Conservation (phyloP, 2,113 vertebrate genomes). For the Hypomesus transpacificus region DNA sequence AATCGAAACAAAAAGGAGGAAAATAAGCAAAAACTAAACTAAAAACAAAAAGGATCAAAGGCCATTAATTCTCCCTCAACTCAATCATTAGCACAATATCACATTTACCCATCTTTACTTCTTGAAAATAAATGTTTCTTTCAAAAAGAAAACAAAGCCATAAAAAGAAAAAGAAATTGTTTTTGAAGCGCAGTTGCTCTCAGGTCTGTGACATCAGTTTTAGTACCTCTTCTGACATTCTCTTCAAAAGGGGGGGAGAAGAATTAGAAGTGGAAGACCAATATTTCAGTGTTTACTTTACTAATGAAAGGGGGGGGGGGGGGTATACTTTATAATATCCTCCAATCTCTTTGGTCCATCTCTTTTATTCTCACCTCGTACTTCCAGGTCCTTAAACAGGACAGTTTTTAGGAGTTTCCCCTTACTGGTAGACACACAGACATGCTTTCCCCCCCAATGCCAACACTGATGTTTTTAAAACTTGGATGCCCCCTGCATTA, state of each 20-base stretch:
- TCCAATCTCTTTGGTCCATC: slow-evolving; percentile 90
- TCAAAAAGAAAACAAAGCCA: slow-evolving; percentile 17
- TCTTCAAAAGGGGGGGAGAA: no score
- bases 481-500: slow-evolving; percentile 14
- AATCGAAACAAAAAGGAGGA: slow-evolving; percentile 78
- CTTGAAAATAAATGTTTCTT: slow-evolving; percentile 25
- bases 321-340: slow-evolving; percentile 39
- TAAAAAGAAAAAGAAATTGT: slow-evolving; percentile 24
- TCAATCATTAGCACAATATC: slow-evolving; percentile 78
- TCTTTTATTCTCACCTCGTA: slow-evolving; percentile 45
- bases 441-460: slow-evolving; percentile 17
- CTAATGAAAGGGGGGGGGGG: no score
- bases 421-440: slow-evolving; percentile 25
- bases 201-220: slow-evolving; percentile 11
- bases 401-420: slow-evolving; percentile 35
- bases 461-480: slow-evolving; percentile 37
- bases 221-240: slow-evolving; percentile 36
- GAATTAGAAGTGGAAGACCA: no score
- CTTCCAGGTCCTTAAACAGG: slow-evolving; percentile 38
- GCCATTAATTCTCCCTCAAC: slow-evolving; percentile 83
- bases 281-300: no score
- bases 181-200: slow-evolving; percentile 16
- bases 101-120: slow-evolving; percentile 43
- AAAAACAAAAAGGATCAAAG: slow-evolving; percentile 77
- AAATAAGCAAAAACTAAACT: slow-evolving; percentile 83